phyloP scores from a whole-genome alignment of 1,140 invertebrate species.

The Neodiprion pinetum region DNA sequence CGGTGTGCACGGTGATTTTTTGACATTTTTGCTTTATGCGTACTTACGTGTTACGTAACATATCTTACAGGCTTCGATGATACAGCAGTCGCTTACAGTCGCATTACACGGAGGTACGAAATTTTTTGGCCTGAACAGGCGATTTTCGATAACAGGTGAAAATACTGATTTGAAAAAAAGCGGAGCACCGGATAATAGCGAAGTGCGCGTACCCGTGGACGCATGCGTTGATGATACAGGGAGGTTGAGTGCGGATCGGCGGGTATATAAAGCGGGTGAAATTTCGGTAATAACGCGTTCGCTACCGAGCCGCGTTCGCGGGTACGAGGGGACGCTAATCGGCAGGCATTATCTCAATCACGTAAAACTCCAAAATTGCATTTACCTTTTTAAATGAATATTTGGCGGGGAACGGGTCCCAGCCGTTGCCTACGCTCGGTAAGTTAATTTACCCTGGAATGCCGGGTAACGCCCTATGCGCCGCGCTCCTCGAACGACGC shows the following conservation, averaged over 20 bases:
- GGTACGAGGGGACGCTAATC: constrained; percentile 54
- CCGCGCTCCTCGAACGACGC: constrained; percentile 34
- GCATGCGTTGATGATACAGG: no score
- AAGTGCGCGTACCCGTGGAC: no score
- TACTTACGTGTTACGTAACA: no score
- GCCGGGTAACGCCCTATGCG: constrained; percentile 59
- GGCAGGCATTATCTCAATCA: constrained; percentile 63
- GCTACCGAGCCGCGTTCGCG: constrained; percentile 46
- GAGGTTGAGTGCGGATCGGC: not conserved
- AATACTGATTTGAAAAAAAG: no score
- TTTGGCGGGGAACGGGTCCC: constrained; percentile 55
- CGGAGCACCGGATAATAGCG: no score
- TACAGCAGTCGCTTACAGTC: no score
- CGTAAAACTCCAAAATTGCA: constrained; percentile 64
- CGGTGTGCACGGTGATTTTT: no score
- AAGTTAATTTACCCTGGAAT: constrained; percentile 64
- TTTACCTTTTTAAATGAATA: constrained; percentile 66
- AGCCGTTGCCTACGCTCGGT: constrained; percentile 50
- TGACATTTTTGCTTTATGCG: no score
- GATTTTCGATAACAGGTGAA: no score
- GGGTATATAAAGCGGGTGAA: constrained; percentile 34
- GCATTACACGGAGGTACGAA: no score
- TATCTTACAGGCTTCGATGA: no score
- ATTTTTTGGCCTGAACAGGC: no score
- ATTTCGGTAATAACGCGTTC: constrained; percentile 57